Base-by-base conservation (phyloP, 2,888 invertebrate species). In the Augochlorella aurata region DNA sequence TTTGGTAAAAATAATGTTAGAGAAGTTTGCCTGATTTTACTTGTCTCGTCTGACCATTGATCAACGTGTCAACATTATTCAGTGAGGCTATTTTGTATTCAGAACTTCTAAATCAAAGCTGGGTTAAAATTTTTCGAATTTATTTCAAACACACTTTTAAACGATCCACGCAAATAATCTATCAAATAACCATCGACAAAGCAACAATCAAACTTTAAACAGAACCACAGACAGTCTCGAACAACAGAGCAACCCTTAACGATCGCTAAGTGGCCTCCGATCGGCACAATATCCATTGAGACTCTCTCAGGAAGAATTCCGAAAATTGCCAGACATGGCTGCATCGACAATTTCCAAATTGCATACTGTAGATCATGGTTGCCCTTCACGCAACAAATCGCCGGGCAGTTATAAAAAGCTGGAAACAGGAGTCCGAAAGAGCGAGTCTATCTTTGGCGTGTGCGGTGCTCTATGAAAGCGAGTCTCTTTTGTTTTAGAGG, bases 401-500 rank as follows among this genome's bases (percentile, higher is more conserved):
- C 38, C 38, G 38, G 38, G 38, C 38, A 7, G 5, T 54, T 54
- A 54, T 21, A 54, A 54, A 54, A 54, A 21, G 14, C 21, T 21
- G 4, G 5, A 21, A 5, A 49, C 49, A 49, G 14, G 49, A 54
- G 3, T 14, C 14, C 54, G 21, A 12, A 14, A 24, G 21, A 58
- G 12, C 54, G 7, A 24, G 14, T 12, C 24, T 14, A 54, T 58
- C 1, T 24, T 4, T 24, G 7, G 24, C 14, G 24, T 12, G 14
- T 14, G 21, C 58, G 58, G 5, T 24, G 58, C 58, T 21, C 18
- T 29, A 24, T 61, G 29, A 61, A 61, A 29, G 61, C 29, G 61
- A 61, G 16, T 61, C 61, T 61, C 29, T 24, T 61, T 61, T 29
- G 61, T 61, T 61, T 61, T 61, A 29, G 61, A 61, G 9, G 61